Evolutionary conservation across 2,113 vertebrate genomes (phyloP), one percentile per base, ranked within the genome.

Genomic region (Embiotoca jacksoni): DNA sequence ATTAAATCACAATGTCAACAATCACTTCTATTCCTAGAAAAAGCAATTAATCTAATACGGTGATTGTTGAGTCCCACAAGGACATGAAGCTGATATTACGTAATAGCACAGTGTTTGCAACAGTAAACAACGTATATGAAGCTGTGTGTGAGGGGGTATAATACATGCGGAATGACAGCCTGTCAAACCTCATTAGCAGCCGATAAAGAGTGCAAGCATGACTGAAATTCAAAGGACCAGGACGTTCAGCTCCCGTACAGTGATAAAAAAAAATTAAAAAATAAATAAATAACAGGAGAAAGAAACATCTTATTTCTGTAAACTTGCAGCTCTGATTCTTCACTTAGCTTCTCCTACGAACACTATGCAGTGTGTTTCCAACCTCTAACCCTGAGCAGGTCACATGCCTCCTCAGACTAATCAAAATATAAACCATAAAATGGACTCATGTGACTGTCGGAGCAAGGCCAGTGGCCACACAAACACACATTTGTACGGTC

Each of bases 401-500:
- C 88, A 83, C 87, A 85, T 82, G 83, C 14, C 44, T 64, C 80
- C 70, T 55, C 30, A 71, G 55, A 77, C 76, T 71, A 53, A 83
- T 78, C 58, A 79, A 57, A 81, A 86, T 72, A 70, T 71, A 77
- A 85, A 72, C 37, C 71, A 78, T 79, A 73, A 77, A 32, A 64
- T 71, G 72, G 53, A 62, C 75, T 82, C 85, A 82, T 89, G 87
- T 89, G 85, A 89, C 73, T 35, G 41, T 37, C 49, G 23, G 41
- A 80, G 47, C 31, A 75, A 64, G 64, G 72, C 72, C 66, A 35
- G n/a, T 23, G 46, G 44, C 33, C 46, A 32, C 30, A 31, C 14
- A 58, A 10, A 33, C 41, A 36, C 13, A n/a, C 35, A 7, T 44
- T 7, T 66, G 55, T 39, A 8, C 30, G 14, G 15, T 3, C 13